A percentile compares a stretch with the other conserved stretches of the same genome.
These are phyloP conservation scores for Capitulum mitella DNA, from an alignment of 2,888 invertebrate species.

Conservation along the genomic window DNA sequence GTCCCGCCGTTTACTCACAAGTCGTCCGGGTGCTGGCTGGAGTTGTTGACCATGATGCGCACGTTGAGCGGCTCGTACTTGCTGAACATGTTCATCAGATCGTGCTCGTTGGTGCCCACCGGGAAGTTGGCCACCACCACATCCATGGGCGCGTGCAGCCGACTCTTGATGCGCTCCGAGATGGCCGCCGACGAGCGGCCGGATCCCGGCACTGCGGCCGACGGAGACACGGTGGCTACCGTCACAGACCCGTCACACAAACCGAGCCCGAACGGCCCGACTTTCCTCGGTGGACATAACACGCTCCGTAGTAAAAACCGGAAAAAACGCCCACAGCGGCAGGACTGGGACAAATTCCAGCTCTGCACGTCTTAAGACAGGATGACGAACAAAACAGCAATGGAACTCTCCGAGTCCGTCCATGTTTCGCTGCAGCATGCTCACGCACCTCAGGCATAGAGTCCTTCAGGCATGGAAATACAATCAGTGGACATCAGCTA, in stretches of 20 bases:
- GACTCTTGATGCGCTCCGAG: slow-evolving; percentile 8
- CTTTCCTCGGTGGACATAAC: not conserved
- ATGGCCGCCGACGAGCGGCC: not conserved
- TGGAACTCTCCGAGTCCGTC: no score
- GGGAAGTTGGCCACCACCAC: slow-evolving; percentile 25
- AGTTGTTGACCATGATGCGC: slow-evolving; percentile 25
- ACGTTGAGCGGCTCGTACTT: slow-evolving; percentile 17
- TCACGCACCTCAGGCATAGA: no score
- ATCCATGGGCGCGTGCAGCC: slow-evolving; percentile 15
- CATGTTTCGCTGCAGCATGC: no score
- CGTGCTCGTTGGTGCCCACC: slow-evolving; percentile 3
- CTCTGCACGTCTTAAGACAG: no score
- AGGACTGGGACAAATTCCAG: not conserved
- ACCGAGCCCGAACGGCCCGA: no score
- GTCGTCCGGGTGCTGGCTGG: slow-evolving; percentile 20
- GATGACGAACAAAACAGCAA: no score
- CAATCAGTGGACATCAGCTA: no score
- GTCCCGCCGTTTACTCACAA: not conserved
- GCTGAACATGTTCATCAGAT: slow-evolving; percentile 1
- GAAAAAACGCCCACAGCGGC: not conserved
- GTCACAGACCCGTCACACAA: no score
- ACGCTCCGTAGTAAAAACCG: not conserved
- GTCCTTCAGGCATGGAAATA: no score
- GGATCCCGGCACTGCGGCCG: not conserved
- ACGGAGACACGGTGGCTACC: not conserved